These are phyloP conservation scores for Pseudomyrmex flavicornis DNA, from an alignment of 1,140 invertebrate genomes.

Conservation along the genomic window DNA sequence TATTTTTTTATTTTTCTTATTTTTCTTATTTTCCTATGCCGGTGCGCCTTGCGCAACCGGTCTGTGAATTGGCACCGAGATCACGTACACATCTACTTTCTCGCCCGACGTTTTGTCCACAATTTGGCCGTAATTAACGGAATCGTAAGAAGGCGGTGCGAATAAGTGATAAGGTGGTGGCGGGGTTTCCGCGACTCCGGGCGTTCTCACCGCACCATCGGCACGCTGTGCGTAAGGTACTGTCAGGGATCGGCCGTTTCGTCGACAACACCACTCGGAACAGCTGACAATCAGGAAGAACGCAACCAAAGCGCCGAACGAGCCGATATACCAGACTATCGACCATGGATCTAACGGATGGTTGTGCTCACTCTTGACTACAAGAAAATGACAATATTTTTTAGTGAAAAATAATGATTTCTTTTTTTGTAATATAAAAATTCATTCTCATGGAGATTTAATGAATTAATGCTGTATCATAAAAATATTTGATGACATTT, in stretches of 20 bases:
- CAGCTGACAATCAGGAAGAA: constrained; percentile 88
- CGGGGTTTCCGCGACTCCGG: constrained; percentile 81
- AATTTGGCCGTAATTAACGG: constrained; percentile 82
- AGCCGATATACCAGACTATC: constrained; percentile 87
- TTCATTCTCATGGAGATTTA: too few relatives aligned
- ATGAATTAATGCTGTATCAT: background rate
- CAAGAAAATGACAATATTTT: constrained; percentile 62
- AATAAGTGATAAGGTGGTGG: constrained; percentile 87
- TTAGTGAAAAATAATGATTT: constrained; percentile 42
- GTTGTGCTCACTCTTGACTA: constrained; percentile 77
- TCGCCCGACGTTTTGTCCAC: constrained; percentile 80
- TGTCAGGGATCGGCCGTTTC: constrained; percentile 72
- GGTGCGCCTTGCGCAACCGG: constrained; percentile 68
- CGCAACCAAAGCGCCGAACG: constrained; percentile 86
- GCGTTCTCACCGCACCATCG: constrained; percentile 66
- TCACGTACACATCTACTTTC: constrained; percentile 85
- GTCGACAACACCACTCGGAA: constrained; percentile 87
- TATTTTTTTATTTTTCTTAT: constrained; percentile 37
- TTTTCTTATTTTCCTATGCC: constrained; percentile 65
- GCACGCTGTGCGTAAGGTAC: constrained; percentile 76
- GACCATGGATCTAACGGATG: constrained; percentile 85
- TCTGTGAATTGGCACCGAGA: constrained; percentile 82
- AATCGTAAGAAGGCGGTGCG: constrained; percentile 87
- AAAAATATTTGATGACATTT: background rate
- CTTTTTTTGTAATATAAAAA: too few relatives aligned